Conservation (phyloP, 2,797 vertebrate species). For the Acanthiza pusilla region DNA sequence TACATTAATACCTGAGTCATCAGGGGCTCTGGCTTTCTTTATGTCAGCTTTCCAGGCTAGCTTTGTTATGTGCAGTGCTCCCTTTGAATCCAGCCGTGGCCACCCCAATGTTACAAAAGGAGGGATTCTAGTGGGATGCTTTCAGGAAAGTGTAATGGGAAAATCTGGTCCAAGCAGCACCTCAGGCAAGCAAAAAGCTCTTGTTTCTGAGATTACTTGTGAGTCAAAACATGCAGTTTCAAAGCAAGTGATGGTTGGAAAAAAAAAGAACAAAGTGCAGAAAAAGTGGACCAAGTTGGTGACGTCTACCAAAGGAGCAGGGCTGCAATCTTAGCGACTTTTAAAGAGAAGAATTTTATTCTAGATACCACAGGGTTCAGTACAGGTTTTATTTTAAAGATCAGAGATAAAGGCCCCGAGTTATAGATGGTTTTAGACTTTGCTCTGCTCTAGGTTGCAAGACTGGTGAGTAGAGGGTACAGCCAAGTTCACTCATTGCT, state of each 20-base stretch:
- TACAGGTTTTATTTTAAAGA: not conserved
- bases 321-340: not conserved
- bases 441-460: not conserved
- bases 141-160: not conserved
- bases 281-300: not conserved
- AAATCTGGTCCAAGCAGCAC: not conserved
- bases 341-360: not conserved
- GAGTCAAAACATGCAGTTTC: not conserved
- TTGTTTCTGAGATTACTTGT: not conserved
- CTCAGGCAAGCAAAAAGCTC: not conserved
- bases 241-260: not conserved
- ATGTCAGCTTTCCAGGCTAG: conserved; percentile 1
- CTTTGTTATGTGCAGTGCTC: not conserved
- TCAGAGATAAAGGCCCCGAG: not conserved
- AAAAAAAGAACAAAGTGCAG: not conserved
- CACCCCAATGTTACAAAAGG: not conserved
- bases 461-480: not conserved
- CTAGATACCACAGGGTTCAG: not conserved
- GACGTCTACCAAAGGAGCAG: not conserved
- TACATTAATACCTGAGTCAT: conserved; percentile 12
- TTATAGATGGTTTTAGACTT: not conserved
- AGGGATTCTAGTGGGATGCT: not conserved
- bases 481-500: not conserved
- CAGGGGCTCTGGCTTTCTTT: not conserved
- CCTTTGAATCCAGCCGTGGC: not conserved